Evolutionary conservation across 1,140 invertebrate genomes (phyloP).

Genomic region (Portunus trituberculatus): DNA sequence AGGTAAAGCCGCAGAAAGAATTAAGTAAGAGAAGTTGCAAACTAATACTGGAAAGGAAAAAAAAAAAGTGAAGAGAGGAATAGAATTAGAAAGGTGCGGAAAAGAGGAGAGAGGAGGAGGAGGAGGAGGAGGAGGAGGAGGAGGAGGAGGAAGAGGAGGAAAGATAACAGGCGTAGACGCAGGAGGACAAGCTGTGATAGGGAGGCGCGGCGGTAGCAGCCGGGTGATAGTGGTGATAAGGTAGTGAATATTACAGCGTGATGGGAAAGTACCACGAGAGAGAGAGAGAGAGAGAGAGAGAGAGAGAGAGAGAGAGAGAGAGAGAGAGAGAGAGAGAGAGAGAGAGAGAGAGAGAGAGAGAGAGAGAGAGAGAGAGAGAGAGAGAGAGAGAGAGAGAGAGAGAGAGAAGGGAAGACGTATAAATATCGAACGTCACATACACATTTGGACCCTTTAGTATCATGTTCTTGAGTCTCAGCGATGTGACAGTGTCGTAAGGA

Average conservation of each 20-base stretch:
- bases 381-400: neutral
- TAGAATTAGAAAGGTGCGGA: neutral
- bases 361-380: conserved; percentile 17
- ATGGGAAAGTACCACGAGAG: no score
- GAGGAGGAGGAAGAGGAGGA: neutral
- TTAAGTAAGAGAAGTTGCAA: neutral
- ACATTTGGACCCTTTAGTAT: no score
- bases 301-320: neutral
- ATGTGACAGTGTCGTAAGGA: no score
- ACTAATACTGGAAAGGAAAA: neutral
- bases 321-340: neutral
- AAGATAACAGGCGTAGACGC: neutral
- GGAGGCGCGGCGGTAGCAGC: no score
- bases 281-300: no score
- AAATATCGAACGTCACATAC: neutral
- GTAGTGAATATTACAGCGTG: no score
- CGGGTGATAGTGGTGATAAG: no score
- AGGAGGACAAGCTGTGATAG: neutral
- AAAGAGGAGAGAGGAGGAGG: neutral
- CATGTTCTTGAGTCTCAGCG: no score
- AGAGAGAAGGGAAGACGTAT: neutral
- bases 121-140: neutral
- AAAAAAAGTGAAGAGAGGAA: neutral
- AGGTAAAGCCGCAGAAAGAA: no score
- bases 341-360: no score